phyloP scores from a whole-genome alignment of 2,797 vertebrate genomes.

The Choloepus didactylus region DNA sequence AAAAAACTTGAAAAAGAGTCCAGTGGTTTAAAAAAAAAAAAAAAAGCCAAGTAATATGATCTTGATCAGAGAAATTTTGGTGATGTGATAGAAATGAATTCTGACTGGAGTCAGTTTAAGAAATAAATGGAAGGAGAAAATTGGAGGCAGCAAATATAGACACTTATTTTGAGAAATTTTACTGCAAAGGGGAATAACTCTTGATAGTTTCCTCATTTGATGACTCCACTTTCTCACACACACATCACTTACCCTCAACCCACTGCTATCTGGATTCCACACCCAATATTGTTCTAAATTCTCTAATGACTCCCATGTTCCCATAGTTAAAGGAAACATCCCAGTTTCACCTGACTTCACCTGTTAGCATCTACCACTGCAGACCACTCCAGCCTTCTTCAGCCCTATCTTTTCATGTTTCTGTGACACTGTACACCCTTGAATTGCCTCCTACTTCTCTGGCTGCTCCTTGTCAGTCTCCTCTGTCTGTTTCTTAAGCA shows the following conservation, averaged over 20 bases:
- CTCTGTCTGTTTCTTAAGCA: background rate
- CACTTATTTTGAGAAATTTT: background rate
- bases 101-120: background rate
- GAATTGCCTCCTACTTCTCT: background rate
- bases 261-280: background rate
- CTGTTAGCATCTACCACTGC: background rate
- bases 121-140: background rate
- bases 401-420: background rate
- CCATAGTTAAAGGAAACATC: background rate
- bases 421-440: background rate
- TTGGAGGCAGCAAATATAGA: too few species aligned
- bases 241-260: background rate
- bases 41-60: background rate
- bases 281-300: background rate
- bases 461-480: background rate
- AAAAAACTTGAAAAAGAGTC: background rate
- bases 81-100: background rate
- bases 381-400: background rate
- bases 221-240: background rate
- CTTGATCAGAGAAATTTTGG: background rate
- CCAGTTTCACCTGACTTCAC: background rate
- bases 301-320: background rate
- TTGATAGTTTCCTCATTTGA: slow-evolving; percentile 11
- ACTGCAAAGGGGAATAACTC: slow-evolving; percentile 17
- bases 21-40: background rate